A percentile compares a stretch with the other conserved stretches of the same genome.
Evolutionary conservation across 2,797 vertebrate genomes (phyloP).

Genomic region (Astyanax mexicanus): DNA sequence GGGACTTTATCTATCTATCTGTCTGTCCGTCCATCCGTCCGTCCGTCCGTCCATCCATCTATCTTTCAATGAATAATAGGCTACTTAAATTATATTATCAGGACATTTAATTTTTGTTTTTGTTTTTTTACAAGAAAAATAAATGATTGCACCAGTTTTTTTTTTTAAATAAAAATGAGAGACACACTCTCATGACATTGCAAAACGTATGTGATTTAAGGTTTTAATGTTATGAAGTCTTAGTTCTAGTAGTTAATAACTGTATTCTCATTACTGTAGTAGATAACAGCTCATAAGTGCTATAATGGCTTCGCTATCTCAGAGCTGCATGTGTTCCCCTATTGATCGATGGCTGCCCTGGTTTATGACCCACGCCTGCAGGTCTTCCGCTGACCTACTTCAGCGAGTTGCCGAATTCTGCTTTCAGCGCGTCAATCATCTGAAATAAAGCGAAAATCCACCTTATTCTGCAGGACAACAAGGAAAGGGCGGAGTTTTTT

Average conservation of each 20-base stretch:
- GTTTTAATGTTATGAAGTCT: constrained; percentile 1
- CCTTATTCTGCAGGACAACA: too few species aligned
- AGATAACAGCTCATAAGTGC: constrained; percentile 8
- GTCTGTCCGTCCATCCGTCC: too few species aligned
- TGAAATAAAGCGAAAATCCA: not conserved
- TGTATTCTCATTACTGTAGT: not conserved
- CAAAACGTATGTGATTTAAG: constrained; percentile 10
- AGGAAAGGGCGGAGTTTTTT: too few species aligned
- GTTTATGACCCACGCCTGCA: constrained; percentile 62
- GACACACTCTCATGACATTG: too few species aligned
- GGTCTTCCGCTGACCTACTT: constrained; percentile 70
- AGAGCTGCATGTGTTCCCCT: constrained; percentile 60
- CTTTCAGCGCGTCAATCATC: constrained; percentile 4
- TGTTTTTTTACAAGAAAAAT: too few species aligned
- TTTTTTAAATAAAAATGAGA: too few species aligned
- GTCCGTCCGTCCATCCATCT: too few species aligned
- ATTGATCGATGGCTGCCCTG: constrained; percentile 68
- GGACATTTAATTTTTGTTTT: too few species aligned
- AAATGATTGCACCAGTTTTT: too few species aligned
- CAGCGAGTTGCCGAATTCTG: constrained; percentile 53
- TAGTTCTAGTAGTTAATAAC: not conserved
- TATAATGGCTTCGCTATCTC: constrained; percentile 5
- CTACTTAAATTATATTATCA: not conserved
- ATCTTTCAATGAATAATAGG: too few species aligned
- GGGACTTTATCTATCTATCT: too few species aligned